Base-by-base conservation (phyloP, 23 tunicate genomes). In the Halocynthia roretzi region DNA sequence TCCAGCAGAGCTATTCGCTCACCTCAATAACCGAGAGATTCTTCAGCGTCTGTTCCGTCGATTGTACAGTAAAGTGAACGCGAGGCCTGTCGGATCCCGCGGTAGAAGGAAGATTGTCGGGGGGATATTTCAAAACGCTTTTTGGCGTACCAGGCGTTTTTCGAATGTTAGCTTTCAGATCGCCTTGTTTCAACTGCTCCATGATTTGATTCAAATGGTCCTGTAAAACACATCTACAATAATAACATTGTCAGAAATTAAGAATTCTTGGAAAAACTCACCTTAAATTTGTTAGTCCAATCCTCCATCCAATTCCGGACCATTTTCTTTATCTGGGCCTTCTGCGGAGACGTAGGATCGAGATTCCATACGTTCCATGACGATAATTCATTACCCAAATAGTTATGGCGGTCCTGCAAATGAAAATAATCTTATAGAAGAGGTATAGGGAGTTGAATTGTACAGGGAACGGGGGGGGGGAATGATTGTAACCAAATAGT, bases 331-430 rank as follows among this genome's bases (percentile, higher is more conserved):
- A 90, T 55, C 74, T 90, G 97, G 10, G 83, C 54, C 66, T 90
- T 90, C 56, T 81, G n/a, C 31, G 90, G 66, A 49, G 64, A 67
- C 50, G 83, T 63, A 50, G 85, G 86, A 66, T 90, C 84, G 55
- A 90, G 62, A 7, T 90, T 82, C 97, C 97, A 90, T 31, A 85
- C 21, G 57, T 90, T 90, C 97, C 97, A 90, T 7, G 89, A 71
- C 50, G 85, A 90, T 51, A 90, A 61, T 50, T 89, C 96, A 68
- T 89, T 84, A 21, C 53, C 70, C 53, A 90, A 62, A 55, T 68
- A 90, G 51, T 72, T 66, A 71, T 90, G 97, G 10, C 80, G 80
- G 71, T 90, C 97, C 97, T 90, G 62, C 12, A 52, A 80, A 55
- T 66, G 62, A 57, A 57, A 57, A 57, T 11, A 57, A 57, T n/a